These are phyloP conservation scores for Aleiodes alternator DNA, from an alignment of 2,888 invertebrate genomes.

Conservation along the genomic window DNA sequence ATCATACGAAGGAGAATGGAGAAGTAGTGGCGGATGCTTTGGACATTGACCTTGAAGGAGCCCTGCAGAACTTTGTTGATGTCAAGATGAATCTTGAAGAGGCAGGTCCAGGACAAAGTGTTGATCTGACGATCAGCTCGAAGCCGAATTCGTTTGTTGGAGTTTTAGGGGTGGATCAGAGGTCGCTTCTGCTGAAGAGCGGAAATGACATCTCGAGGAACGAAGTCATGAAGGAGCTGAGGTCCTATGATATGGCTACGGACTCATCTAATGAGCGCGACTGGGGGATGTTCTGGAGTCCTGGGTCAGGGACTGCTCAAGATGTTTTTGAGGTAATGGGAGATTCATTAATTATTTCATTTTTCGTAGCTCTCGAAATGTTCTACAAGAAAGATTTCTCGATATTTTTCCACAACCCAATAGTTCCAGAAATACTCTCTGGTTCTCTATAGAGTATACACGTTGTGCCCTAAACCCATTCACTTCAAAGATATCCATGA, in stretches of 20 bases:
- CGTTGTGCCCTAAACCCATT: too few relatives aligned
- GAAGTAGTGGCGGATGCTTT: constrained; percentile 91
- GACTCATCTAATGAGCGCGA: constrained; percentile 75
- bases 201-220: constrained; percentile 83
- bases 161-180: constrained; percentile 91
- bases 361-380: too few relatives aligned
- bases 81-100: constrained; percentile 80
- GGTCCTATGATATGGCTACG: constrained; percentile 78
- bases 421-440: too few relatives aligned
- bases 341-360: too few relatives aligned
- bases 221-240: constrained; percentile 80
- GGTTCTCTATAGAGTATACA: too few relatives aligned
- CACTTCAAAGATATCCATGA: too few relatives aligned
- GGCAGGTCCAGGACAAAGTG: constrained; percentile 86
- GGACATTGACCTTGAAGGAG: constrained; percentile 85
- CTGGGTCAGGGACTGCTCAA: constrained; percentile 80
- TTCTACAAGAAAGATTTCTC: too few relatives aligned
- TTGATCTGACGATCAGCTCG: constrained; percentile 86
- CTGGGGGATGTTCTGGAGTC: constrained; percentile 78
- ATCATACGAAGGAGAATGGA: constrained; percentile 84
- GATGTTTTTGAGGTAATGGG: constrained; percentile 78
- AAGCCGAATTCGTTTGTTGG: constrained; percentile 92
- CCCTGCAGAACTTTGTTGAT: constrained; percentile 88
- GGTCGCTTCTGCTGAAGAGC: constrained; percentile 83
- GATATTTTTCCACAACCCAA: too few relatives aligned